phyloP scores from a whole-genome alignment of 2,113 vertebrate genomes.

The Leptobrachium ailaonicum region DNA sequence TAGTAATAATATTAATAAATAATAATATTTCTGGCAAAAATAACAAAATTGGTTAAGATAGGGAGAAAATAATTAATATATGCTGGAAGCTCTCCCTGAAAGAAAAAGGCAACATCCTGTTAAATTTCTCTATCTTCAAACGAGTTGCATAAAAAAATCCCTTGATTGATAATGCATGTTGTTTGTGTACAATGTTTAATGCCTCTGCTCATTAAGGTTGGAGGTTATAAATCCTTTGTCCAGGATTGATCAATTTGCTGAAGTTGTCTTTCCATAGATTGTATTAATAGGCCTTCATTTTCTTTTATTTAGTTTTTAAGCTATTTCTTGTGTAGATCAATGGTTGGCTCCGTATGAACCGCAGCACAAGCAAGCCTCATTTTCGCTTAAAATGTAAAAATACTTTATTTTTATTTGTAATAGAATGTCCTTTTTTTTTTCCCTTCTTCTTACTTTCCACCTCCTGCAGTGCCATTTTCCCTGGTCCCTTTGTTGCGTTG shows the following conservation, averaged over 20 bases:
- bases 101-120: conserved; percentile 55
- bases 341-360: conserved; percentile 67
- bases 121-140: conserved; percentile 66
- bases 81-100: conserved; percentile 42
- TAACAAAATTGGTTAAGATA: conserved; percentile 37
- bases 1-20: too few species aligned
- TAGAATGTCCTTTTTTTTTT: conserved; percentile 70
- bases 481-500: conserved; percentile 54
- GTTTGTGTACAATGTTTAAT: conserved; percentile 56
- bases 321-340: conserved; percentile 77
- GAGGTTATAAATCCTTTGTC: conserved; percentile 77
- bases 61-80: conserved; percentile 54
- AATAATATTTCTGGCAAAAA: too few species aligned
- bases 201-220: conserved; percentile 57
- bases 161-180: conserved; percentile 65
- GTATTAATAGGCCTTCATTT: conserved; percentile 80
- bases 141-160: conserved; percentile 61
- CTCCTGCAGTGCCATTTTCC: conserved; percentile 61
- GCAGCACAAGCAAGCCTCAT: conserved; percentile 71
- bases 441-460: conserved; percentile 61
- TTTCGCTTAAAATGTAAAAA: conserved; percentile 74
- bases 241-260: conserved; percentile 75
- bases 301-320: conserved; percentile 74
- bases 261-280: conserved; percentile 74
- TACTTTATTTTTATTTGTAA: conserved; percentile 77